These are phyloP conservation scores for Hemibagrus guttatus DNA, from an alignment of 2,797 vertebrate genomes.

Conservation along the genomic window DNA sequence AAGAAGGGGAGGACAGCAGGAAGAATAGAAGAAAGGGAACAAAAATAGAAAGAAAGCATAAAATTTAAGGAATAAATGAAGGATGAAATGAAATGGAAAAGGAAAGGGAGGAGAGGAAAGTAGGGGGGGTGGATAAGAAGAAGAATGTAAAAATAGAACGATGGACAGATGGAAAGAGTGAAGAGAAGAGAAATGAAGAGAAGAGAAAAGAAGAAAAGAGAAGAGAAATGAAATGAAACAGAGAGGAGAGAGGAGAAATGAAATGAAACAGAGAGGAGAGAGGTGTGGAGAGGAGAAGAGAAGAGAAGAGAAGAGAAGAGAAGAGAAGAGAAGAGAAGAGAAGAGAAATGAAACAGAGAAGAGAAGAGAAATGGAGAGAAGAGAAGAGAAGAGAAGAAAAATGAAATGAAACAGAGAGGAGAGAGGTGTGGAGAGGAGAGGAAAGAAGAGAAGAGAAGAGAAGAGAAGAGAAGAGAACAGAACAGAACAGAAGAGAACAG, in stretches of 20 bases:
- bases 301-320: too few relatives aligned
- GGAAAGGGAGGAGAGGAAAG: background rate
- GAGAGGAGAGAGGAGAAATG: background rate
- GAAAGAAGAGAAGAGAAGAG: background rate
- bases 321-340: background rate
- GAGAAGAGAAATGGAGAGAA: too few relatives aligned
- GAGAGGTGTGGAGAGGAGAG: too few relatives aligned
- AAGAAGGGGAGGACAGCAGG: background rate
- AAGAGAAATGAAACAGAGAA: too few relatives aligned
- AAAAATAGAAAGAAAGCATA: background rate
- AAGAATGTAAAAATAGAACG: background rate
- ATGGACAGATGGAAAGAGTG: background rate
- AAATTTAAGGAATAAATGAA: background rate
- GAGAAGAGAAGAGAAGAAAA: background rate
- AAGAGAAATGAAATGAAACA: too few relatives aligned
- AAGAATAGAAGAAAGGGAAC: too few relatives aligned
- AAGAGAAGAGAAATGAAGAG: background rate
- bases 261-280: too few relatives aligned
- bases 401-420: too few relatives aligned
- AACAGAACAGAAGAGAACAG: too few relatives aligned
- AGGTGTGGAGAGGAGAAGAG: too few relatives aligned
- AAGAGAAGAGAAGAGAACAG: too few relatives aligned
- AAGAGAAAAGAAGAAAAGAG: too few relatives aligned
- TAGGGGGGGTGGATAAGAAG: background rate
- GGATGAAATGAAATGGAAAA: background rate